Conservation (phyloP, 2,113 vertebrate genomes). For the Pampusana beccarii region DNA sequence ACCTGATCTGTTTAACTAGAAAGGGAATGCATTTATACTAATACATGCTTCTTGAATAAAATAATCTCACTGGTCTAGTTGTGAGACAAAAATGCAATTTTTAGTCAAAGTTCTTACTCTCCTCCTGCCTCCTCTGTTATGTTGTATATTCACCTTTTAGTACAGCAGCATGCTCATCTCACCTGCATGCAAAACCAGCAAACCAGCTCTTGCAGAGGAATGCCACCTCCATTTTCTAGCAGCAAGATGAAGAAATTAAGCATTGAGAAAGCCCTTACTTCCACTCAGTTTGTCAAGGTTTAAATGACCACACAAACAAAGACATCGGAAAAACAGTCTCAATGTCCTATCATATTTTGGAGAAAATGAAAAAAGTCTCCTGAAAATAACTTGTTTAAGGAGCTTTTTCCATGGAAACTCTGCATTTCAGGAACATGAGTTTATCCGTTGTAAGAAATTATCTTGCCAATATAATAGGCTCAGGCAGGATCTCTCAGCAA, state of each 20-base stretch:
- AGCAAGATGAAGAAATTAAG: neutral
- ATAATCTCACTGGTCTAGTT: neutral
- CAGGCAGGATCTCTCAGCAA: too few relatives aligned
- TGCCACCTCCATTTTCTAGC: neutral
- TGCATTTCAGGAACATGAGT: neutral
- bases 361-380: neutral
- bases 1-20: neutral
- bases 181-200: neutral
- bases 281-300: neutral
- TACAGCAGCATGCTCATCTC: neutral
- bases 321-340: neutral
- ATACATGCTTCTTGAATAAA: neutral
- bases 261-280: neutral
- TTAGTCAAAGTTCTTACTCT: neutral
- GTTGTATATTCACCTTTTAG: neutral
- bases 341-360: neutral
- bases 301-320: neutral
- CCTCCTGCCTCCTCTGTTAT: neutral
- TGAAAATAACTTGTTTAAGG: neutral
- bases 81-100: neutral
- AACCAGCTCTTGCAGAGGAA: neutral
- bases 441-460: neutral
- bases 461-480: too few relatives aligned
- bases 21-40: neutral
- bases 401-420: neutral